Evolutionary conservation across 2,888 invertebrate species (phyloP), one percentile per base, ranked within the genome.

Genomic region (Laspeyria flexula): DNA sequence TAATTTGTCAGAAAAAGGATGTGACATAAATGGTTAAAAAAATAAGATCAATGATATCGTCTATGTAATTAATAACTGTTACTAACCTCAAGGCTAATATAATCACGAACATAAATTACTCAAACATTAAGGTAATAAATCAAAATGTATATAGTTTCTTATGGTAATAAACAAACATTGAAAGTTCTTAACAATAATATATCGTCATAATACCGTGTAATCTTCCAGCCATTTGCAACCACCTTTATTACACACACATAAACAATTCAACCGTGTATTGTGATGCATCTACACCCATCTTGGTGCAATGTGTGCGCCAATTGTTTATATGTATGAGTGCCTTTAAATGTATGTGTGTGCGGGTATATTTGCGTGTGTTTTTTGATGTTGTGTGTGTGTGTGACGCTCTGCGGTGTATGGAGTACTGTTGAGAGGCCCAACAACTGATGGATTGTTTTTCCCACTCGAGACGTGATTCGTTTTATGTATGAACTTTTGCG

Each of bases 401-500:
- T 47, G 58, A 48, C 29, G 50, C 47, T 50, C 48, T 62, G 75
- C 63, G 75, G 69, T 68, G 65, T 72, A 69, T 72, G 60, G 69
- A 75, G 78, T 69, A 66, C 65, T 70, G 77, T 77, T 75, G 77
- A 75, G 75, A 65, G 69, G 65, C 58, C 63, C 66, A 67, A 73
- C 71, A 60, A 65, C 73, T 79, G 82, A 80, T 79, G 79, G 79
- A 81, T 80, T 81, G 82, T 81, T 77, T 79, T 77, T 65, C 68
- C 61, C 68, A 66, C 70, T 69, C 62, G 66, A 72, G 71, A 70
- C 65, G 70, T 77, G 77, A 75, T 78, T 71, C 69, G 68, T 70
- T 73, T 71, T 70, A 71, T 75, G 75, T 68, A 71, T 71, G 69
- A 61, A 65, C 64, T 65, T 54, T 65, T 65, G 71, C 65, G 55